phyloP scores from a whole-genome alignment of 53 echinoderm and acorn worm genomes.

The Temnopleurus reevesii region DNA sequence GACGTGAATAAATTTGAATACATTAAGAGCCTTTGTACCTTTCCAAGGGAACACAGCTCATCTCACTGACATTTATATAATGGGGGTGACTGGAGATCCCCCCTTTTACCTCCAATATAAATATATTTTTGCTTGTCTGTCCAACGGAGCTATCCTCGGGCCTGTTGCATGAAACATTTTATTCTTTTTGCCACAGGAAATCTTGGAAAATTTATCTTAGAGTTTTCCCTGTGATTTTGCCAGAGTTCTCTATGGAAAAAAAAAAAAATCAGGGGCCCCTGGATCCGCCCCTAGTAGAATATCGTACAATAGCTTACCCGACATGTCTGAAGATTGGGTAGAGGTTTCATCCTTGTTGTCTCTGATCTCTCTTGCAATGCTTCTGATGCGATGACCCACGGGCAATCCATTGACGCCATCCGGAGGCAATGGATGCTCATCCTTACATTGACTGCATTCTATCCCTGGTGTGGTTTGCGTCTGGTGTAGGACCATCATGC shows the following conservation, averaged over 20 bases:
- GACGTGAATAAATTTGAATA: no score
- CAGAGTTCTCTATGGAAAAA: background rate
- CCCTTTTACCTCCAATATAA: no score
- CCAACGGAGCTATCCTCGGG: no score
- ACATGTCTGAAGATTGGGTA: background rate
- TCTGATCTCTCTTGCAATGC: conserved; percentile 19
- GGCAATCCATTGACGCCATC: background rate
- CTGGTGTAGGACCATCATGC: background rate
- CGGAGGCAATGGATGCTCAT: background rate
- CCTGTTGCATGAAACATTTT: no score
- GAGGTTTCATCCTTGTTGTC: background rate
- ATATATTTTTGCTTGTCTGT: no score
- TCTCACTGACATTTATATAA: no score
- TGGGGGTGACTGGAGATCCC: no score
- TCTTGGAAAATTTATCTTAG: no score
- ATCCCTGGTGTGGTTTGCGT: background rate
- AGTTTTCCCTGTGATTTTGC: no score
- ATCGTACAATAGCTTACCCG: background rate
- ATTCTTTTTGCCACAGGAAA: no score
- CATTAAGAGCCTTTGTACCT: no score
- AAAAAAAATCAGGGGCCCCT: background rate
- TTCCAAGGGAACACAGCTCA: no score
- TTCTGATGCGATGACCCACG: conserved; percentile 9
- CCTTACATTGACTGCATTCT: conserved; percentile 8
- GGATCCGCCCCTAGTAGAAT: background rate